phyloP scores from a whole-genome alignment of 1,140 invertebrate genomes.

The Andrena cerasifolii region DNA sequence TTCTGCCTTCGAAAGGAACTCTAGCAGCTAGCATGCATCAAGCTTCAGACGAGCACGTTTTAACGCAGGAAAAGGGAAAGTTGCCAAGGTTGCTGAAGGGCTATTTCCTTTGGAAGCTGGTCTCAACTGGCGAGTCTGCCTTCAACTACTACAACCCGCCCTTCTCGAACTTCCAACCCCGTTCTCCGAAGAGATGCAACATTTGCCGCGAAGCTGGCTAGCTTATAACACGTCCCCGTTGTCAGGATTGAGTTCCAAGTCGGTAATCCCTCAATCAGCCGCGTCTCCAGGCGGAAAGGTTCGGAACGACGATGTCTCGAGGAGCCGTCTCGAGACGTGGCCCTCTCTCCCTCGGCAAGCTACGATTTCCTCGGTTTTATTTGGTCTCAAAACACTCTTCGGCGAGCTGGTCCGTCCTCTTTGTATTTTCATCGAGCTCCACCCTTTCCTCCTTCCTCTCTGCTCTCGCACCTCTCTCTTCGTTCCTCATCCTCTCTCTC shows the following conservation, averaged over 20 bases:
- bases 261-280: conserved; percentile 41
- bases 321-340: conserved; percentile 24
- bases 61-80: conserved; percentile 13
- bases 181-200: not conserved
- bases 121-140: not conserved
- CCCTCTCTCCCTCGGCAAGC: not conserved
- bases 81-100: conserved; percentile 10
- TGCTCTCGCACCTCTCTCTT: not conserved
- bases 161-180: not conserved
- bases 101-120: not conserved
- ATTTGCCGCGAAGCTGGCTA: not conserved
- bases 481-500: not conserved
- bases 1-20: not conserved
- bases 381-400: conserved; percentile 63
- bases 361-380: conserved; percentile 57
- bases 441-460: conserved; percentile 8
- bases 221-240: conserved; percentile 3
- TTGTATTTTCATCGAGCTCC: conserved; percentile 44
- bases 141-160: not conserved
- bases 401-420: conserved; percentile 19
- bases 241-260: conserved; percentile 36
- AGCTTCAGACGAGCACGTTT: conserved; percentile 2
- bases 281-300: conserved; percentile 7
- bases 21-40: conserved; percentile 6
- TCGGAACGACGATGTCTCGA: conserved; percentile 23